Evolutionary conservation across 2,113 vertebrate genomes (phyloP).

Genomic region (Tamias sibiricus): DNA sequence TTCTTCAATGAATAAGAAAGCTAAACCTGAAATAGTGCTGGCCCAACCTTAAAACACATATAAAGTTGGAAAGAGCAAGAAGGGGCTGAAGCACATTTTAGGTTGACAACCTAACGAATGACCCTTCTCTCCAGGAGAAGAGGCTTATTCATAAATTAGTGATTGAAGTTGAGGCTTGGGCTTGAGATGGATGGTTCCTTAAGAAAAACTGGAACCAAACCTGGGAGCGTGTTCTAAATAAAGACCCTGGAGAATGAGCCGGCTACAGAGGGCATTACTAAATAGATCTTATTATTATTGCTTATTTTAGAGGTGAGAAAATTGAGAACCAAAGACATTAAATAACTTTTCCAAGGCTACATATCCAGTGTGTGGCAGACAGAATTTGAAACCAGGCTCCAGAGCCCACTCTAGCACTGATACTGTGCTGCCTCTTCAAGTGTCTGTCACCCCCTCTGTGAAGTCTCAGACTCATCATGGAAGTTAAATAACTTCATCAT

Average conservation of each 20-base stretch:
- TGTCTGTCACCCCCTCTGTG: background rate
- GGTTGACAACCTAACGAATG: background rate
- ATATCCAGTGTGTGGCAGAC: background rate
- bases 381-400: background rate
- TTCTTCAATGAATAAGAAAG: background rate
- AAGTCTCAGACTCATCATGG: background rate
- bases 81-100: background rate
- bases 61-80: background rate
- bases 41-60: background rate
- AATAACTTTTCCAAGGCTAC: background rate
- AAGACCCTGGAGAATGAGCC: background rate
- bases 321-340: background rate
- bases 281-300: background rate
- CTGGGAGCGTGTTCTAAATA: background rate
- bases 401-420: background rate
- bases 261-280: background rate
- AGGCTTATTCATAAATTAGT: background rate
- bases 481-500: background rate
- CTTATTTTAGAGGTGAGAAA: background rate
- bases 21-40: background rate
- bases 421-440: background rate
- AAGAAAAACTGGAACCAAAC: background rate
- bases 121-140: background rate
- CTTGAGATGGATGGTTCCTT: background rate
- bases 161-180: background rate